Conservation (phyloP, 2,113 vertebrate genomes). For the Pycnonotus jocosus region DNA sequence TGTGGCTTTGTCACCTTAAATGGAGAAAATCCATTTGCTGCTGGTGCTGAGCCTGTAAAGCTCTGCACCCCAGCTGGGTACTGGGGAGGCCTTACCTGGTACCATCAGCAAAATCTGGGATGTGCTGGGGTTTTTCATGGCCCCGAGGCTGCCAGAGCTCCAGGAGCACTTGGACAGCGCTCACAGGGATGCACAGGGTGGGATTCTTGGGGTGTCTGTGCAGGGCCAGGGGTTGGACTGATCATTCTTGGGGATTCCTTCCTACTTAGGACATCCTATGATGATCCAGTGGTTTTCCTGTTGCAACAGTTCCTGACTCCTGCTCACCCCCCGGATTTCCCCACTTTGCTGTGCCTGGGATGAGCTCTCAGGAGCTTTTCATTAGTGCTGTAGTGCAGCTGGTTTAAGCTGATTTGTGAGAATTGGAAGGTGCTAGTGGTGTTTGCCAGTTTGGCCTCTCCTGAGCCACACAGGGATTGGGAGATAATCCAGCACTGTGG, state of each 20-base stretch:
- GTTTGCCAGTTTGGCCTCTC: neutral
- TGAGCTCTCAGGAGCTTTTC: neutral
- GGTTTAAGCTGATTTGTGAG: neutral
- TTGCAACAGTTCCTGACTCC: neutral
- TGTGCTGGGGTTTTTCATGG: neutral
- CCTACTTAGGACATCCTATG: neutral
- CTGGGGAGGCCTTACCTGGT: neutral
- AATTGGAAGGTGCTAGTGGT: neutral
- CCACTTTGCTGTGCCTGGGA: neutral
- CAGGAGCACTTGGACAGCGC: rapidly evolving
- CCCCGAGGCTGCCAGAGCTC: neutral
- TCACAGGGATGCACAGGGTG: neutral
- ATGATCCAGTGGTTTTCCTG: neutral
- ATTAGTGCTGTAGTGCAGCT: neutral
- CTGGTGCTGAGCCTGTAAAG: neutral
- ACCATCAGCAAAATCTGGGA: rapidly evolving
- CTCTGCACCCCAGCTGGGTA: rapidly evolving
- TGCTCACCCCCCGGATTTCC: rapidly evolving
- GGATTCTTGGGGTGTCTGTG: neutral
- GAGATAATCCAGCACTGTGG: neutral
- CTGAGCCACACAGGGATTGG: neutral
- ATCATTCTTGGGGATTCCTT: neutral
- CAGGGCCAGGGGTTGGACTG: neutral
- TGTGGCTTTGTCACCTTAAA: neutral
- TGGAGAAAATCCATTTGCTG: neutral